phyloP scores from a whole-genome alignment of 2,797 vertebrate genomes.

The Molossus molossus region DNA sequence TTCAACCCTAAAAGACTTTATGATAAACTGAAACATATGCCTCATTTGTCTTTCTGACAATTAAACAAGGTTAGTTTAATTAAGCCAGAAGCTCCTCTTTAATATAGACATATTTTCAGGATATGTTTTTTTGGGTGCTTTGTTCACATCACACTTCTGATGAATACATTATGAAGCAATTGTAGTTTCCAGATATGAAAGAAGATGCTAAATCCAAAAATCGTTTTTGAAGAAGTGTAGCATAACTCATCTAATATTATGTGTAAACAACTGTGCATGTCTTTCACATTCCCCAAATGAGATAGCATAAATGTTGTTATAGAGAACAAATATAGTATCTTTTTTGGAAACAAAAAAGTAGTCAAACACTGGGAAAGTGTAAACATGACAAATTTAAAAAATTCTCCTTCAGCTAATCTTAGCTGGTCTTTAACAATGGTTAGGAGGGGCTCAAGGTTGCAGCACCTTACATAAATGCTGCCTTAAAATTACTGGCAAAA shows the following conservation, averaged over 20 bases:
- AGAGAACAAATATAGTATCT: constrained; percentile 58
- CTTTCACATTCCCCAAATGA: constrained; percentile 67
- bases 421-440: constrained; percentile 18
- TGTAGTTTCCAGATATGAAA: constrained; percentile 68
- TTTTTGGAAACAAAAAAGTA: constrained; percentile 53
- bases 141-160: constrained; percentile 63
- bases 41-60: constrained; percentile 75
- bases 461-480: constrained; percentile 56
- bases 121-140: constrained; percentile 63
- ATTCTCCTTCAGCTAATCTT: constrained; percentile 55
- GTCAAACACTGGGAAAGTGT: constrained; percentile 4
- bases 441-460: background rate
- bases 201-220: constrained; percentile 68
- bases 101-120: constrained; percentile 62
- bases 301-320: constrained; percentile 50
- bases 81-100: constrained; percentile 71
- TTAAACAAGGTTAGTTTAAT: constrained; percentile 76
- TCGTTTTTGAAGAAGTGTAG: constrained; percentile 54
- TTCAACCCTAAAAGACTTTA: constrained; percentile 69
- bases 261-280: constrained; percentile 52
- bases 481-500: constrained; percentile 53
- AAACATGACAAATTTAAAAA: constrained; percentile 62
- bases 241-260: constrained; percentile 63
- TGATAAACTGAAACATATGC: constrained; percentile 76
- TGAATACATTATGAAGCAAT: constrained; percentile 74